These are phyloP conservation scores for Ploceus nigricollis DNA, from an alignment of 2,113 vertebrate species.

Conservation along the genomic window DNA sequence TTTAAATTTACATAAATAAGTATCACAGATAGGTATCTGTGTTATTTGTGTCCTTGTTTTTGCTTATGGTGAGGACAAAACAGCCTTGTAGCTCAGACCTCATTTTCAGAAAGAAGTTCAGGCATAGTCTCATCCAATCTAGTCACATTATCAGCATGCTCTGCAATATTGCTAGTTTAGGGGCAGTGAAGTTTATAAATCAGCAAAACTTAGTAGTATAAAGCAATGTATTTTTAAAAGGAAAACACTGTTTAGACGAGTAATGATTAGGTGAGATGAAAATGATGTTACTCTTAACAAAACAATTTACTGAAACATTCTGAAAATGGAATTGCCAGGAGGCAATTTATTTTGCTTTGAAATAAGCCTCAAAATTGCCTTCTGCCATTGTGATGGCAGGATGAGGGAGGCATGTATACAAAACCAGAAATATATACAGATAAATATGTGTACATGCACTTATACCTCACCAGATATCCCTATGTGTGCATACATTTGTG, in stretches of 20 bases:
- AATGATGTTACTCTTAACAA: conserved; percentile 63
- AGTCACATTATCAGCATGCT: background rate
- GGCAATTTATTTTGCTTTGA: conserved; percentile 63
- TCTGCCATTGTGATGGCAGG: background rate
- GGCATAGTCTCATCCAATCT: background rate
- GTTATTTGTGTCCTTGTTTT: conserved; percentile 1
- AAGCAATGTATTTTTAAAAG: conserved; percentile 42
- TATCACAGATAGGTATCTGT: no score
- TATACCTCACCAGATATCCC: background rate
- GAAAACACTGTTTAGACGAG: conserved; percentile 29
- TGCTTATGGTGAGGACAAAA: background rate
- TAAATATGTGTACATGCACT: background rate
- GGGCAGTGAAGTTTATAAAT: conserved; percentile 34
- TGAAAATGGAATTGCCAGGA: conserved; percentile 57
- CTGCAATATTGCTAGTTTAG: conserved; percentile 13
- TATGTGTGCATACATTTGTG: background rate
- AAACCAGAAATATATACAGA: background rate
- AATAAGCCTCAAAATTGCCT: conserved; percentile 4
- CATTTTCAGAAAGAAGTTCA: background rate
- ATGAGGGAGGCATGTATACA: background rate
- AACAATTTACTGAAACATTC: conserved; percentile 60
- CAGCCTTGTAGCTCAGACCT: background rate
- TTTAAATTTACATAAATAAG: background rate
- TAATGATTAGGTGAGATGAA: conserved; percentile 59
- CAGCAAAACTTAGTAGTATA: conserved; percentile 15